A percentile compares a stretch with the other conserved stretches of the same genome.
phyloP scores from a whole-genome alignment of 1,140 invertebrate species.

The Chionoecetes opilio region DNA sequence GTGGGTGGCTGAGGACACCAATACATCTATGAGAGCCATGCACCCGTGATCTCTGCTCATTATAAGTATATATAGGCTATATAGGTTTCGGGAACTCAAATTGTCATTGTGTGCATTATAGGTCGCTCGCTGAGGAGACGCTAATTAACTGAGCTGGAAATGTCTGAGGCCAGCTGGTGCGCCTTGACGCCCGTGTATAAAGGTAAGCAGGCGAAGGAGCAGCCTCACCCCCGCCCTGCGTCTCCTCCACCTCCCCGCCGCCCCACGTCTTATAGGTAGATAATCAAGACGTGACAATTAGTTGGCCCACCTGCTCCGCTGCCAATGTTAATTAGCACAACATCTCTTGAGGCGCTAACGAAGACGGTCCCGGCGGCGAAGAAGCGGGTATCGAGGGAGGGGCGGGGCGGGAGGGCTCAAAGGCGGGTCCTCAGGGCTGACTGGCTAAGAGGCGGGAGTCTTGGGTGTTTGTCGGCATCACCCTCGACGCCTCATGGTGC shows the following conservation, averaged over 20 bases:
- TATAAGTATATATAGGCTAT: too few relatives aligned
- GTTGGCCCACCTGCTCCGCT: conserved; percentile 45
- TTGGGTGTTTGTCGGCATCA: too few relatives aligned
- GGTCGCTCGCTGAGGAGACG: neutral
- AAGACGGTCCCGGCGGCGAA: neutral
- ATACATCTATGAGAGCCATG: too few relatives aligned
- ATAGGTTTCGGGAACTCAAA: neutral
- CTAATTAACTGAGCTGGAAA: neutral
- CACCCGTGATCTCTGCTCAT: neutral
- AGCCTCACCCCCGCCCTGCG: neutral
- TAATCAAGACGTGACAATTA: conserved; percentile 56
- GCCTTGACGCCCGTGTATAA: neutral
- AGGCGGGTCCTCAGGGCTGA: neutral
- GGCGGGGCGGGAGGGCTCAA: neutral
- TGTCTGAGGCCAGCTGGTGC: neutral
- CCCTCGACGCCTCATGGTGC: too few relatives aligned
- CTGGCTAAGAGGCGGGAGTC: too few relatives aligned
- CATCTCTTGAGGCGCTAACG: conserved; percentile 45
- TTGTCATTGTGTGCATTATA: neutral
- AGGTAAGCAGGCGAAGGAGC: neutral
- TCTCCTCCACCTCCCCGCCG: neutral
- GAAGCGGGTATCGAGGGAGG: neutral
- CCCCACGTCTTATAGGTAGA: conserved; percentile 34
- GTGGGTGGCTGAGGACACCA: too few relatives aligned
- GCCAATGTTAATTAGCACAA: conserved; percentile 60